These are phyloP conservation scores for Diplodus puntazzo DNA, from an alignment of 2,797 vertebrate genomes.

Conservation along the genomic window DNA sequence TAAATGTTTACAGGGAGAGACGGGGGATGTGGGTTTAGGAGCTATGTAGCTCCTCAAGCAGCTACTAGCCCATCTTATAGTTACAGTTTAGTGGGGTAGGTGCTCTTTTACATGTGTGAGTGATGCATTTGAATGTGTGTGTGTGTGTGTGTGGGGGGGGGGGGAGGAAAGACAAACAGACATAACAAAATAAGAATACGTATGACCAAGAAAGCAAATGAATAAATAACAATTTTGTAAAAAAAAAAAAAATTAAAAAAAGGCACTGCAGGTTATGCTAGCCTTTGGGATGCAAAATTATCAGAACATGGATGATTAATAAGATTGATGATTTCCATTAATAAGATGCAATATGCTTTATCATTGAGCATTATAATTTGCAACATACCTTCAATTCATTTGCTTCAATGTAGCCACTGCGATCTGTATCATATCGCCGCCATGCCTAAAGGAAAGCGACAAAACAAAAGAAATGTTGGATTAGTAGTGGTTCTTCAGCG, in stretches of 20 bases:
- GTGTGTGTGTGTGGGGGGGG: background rate
- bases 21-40: background rate
- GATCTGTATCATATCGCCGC: constrained; percentile 94
- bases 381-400: constrained; percentile 87
- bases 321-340: background rate
- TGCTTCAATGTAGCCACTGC: constrained; percentile 96
- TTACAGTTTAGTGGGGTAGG: constrained; percentile 18
- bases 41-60: background rate
- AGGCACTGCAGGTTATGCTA: background rate
- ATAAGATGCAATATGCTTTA: background rate
- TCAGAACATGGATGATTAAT: background rate
- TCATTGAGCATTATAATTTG: background rate
- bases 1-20: background rate
- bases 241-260: too few species aligned
- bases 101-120: constrained; percentile 4
- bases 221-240: constrained; percentile 9
- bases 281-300: background rate
- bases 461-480: constrained; percentile 72
- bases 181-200: constrained; percentile 40
- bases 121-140: constrained; percentile 15
- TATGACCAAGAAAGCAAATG: constrained; percentile 22
- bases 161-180: constrained; percentile 5
- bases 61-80: background rate
- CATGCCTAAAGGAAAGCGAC: constrained; percentile 87
- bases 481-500: constrained; percentile 33